Conservation (phyloP, 2,888 invertebrate genomes). For the Campopleginae sp. region DNA sequence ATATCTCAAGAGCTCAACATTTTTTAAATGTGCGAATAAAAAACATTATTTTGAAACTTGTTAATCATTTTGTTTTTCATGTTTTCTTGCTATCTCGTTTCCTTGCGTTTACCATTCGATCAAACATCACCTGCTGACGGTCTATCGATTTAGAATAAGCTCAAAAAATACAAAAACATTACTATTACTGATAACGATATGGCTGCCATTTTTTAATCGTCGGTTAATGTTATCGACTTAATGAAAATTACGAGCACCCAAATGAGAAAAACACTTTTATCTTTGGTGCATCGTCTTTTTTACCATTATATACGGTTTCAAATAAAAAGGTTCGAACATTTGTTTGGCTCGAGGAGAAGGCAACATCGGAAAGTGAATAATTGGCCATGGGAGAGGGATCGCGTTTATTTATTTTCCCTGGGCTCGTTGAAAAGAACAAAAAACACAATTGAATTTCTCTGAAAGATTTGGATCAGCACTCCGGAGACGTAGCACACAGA, state of each 20-base stretch:
- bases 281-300: slow-evolving; percentile 72
- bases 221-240: slow-evolving; percentile 62
- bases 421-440: background rate
- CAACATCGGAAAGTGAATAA: background rate
- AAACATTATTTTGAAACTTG: background rate
- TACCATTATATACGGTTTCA: slow-evolving; percentile 63
- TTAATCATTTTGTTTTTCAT: background rate
- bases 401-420: background rate
- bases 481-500: slow-evolving; percentile 54
- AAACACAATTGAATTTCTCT: slow-evolving; percentile 44
- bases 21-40: slow-evolving; percentile 5
- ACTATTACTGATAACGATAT: slow-evolving; percentile 71
- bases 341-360: slow-evolving; percentile 3
- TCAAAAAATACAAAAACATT: slow-evolving; percentile 43
- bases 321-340: slow-evolving; percentile 21
- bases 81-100: background rate
- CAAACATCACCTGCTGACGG: slow-evolving; percentile 3
- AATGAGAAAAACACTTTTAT: slow-evolving; percentile 51
- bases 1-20: slow-evolving; percentile 6
- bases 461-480: slow-evolving; percentile 62
- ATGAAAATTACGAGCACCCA: slow-evolving; percentile 39
- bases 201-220: slow-evolving; percentile 79
- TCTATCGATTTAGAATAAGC: slow-evolving; percentile 45
- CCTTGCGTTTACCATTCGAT: background rate
- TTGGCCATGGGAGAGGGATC: background rate